These are phyloP conservation scores for Saccostrea glomerata DNA, from an alignment of 1,140 invertebrate species.

Conservation along the genomic window DNA sequence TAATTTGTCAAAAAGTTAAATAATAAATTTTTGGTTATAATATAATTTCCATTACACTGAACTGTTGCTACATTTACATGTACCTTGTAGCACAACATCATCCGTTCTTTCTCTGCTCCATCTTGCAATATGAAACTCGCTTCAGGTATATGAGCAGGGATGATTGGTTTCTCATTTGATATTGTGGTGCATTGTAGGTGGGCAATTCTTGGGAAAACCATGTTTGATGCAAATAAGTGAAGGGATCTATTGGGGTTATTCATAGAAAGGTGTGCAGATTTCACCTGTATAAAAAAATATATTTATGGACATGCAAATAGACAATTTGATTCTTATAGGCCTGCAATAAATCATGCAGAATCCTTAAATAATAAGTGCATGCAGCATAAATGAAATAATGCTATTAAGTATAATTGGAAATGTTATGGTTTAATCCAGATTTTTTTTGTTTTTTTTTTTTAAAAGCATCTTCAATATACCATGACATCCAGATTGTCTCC, in stretches of 20 bases:
- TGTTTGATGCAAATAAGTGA: conserved; percentile 49
- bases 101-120: background rate
- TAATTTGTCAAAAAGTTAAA: no score
- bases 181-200: background rate
- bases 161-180: background rate
- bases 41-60: background rate
- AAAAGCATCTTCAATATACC: background rate
- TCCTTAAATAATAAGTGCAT: no score
- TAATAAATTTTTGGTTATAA: no score
- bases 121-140: background rate
- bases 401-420: no score
- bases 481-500: conserved; percentile 46
- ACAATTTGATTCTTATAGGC: no score
- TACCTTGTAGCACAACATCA: background rate
- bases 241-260: conserved; percentile 2
- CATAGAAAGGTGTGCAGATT: background rate
- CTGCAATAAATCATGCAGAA: no score
- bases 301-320: no score
- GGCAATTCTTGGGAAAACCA: conserved; percentile 40
- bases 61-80: background rate
- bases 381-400: no score
- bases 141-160: background rate
- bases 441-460: no score
- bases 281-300: background rate
- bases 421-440: no score